Conservation (phyloP, 2,113 vertebrate species). For the Penelope pileata region DNA sequence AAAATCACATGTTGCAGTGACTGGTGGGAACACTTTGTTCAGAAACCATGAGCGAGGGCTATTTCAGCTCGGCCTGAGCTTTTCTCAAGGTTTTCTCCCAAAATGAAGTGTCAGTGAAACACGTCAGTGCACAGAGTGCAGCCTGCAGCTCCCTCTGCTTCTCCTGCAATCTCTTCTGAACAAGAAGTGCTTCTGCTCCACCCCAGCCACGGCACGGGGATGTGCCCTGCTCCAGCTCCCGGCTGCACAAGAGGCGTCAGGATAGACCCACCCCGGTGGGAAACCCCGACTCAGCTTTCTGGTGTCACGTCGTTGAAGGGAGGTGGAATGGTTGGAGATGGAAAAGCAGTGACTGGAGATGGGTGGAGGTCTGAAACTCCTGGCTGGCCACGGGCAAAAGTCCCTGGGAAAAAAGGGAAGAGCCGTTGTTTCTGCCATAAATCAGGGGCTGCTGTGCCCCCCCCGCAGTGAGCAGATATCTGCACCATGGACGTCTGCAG, state of each 20-base stretch:
- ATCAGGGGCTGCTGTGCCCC: background rate
- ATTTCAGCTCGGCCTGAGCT: background rate
- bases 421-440: background rate
- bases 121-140: no score
- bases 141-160: background rate
- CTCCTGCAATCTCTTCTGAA: background rate
- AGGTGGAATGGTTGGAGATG: background rate
- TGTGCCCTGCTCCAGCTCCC: background rate
- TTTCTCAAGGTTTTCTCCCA: background rate
- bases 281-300: background rate
- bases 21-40: background rate
- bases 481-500: background rate
- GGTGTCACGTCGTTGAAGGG: background rate
- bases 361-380: background rate
- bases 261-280: background rate
- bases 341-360: background rate
- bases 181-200: background rate
- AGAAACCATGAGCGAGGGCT: background rate
- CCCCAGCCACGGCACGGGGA: background rate
- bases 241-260: background rate
- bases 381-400: background rate
- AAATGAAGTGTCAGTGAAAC: background rate
- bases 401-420: no score
- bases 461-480: background rate
- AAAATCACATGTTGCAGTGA: background rate